Evolutionary conservation across 2,888 invertebrate species (phyloP).

Genomic region (Polyploca ridens): DNA sequence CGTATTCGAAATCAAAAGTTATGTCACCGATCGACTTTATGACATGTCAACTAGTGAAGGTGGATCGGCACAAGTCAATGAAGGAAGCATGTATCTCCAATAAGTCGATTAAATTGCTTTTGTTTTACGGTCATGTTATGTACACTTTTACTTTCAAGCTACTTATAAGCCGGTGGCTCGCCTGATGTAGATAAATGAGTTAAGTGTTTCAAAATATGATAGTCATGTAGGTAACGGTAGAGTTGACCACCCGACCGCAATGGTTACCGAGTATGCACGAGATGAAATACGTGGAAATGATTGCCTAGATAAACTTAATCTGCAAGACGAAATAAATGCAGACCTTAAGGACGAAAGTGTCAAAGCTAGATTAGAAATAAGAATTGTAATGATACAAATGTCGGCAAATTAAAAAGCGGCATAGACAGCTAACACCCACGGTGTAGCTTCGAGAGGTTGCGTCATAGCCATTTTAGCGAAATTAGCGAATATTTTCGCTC

Average conservation of each 20-base stretch:
- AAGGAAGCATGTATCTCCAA: conserved; percentile 1
- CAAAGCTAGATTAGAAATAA: neutral
- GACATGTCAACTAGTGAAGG: conserved; percentile 34
- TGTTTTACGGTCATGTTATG: conserved; percentile 31
- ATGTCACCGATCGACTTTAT: conserved; percentile 42
- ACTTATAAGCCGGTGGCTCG: conserved; percentile 12
- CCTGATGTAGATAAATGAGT: conserved; percentile 9
- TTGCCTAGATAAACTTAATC: conserved; percentile 2
- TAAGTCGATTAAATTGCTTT: conserved; percentile 32
- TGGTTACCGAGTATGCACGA: neutral
- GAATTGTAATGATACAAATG: neutral
- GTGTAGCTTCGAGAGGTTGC: neutral
- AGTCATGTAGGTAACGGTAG: conserved; percentile 11
- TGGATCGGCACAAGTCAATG: conserved; percentile 19
- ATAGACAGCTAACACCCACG: neutral
- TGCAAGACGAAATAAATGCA: neutral
- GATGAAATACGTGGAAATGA: neutral
- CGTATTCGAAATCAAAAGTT: conserved; percentile 50
- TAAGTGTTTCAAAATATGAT: conserved; percentile 14
- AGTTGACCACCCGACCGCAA: conserved; percentile 14
- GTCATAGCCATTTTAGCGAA: conserved; percentile 19
- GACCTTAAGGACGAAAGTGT: neutral
- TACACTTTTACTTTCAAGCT: conserved; percentile 50
- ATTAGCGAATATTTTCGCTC: conserved; percentile 58
- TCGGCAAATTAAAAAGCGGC: neutral